phyloP scores from a whole-genome alignment of 2,113 vertebrate species.

The Atherinomorus stipes region DNA sequence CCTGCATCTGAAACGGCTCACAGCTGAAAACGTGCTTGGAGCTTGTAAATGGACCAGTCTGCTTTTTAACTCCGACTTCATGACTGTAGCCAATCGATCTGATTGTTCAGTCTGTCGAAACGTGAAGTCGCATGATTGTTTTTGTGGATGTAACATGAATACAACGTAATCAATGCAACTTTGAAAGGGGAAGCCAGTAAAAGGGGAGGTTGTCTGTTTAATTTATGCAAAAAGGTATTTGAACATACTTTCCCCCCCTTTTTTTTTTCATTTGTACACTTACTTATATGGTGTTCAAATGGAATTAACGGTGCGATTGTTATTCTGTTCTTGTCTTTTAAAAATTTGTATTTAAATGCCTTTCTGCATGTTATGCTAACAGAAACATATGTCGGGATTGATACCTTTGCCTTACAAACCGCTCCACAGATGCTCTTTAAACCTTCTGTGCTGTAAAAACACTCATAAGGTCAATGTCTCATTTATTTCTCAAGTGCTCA shows the following conservation, averaged over 20 bases:
- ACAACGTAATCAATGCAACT: constrained; percentile 23
- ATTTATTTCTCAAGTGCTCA: not conserved
- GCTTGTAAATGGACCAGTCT: constrained; percentile 7
- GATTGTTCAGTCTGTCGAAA: not conserved
- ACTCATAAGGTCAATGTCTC: not conserved
- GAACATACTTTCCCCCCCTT: not conserved
- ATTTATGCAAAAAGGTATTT: not conserved
- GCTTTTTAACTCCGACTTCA: not conserved
- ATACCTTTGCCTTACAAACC: constrained; percentile 28
- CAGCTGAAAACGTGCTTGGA: not conserved
- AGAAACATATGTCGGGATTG: constrained; percentile 16
- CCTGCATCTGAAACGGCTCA: not conserved
- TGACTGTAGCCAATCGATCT: not conserved
- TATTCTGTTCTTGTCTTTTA: not conserved
- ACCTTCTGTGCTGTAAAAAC: not conserved
- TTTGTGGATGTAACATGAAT: not conserved
- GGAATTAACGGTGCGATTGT: constrained; percentile 16
- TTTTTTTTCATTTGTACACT: not conserved
- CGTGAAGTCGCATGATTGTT: not conserved
- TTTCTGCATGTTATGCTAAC: constrained; percentile 38
- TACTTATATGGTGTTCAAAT: constrained; percentile 3
- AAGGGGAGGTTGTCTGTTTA: not conserved
- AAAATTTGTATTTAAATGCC: constrained; percentile 17
- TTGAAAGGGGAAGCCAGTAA: constrained; percentile 1
- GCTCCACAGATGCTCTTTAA: constrained; percentile 5